Evolutionary conservation across 2,797 vertebrate genomes (phyloP).

Genomic region (Momotus momota): DNA sequence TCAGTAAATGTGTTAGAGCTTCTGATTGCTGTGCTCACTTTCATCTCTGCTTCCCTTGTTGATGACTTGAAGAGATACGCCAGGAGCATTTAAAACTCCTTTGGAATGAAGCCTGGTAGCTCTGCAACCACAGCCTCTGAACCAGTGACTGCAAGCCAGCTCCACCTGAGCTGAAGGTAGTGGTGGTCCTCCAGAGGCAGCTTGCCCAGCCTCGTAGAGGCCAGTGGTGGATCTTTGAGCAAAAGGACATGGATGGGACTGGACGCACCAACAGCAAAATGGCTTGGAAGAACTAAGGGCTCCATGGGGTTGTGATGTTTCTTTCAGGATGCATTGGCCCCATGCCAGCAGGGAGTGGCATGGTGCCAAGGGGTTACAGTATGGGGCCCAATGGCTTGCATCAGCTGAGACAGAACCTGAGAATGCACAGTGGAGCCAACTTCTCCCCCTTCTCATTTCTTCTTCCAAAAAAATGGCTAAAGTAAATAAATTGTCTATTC

Average conservation of each 20-base stretch:
- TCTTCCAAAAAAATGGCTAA: slow-evolving; percentile 48
- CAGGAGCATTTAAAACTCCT: not conserved
- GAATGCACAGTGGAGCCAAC: slow-evolving; percentile 26
- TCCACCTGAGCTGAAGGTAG: not conserved
- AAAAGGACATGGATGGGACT: not conserved
- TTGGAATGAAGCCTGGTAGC: not conserved
- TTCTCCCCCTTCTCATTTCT: not conserved
- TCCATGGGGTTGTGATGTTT: not conserved
- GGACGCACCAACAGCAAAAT: not conserved
- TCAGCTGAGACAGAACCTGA: slow-evolving; percentile 13
- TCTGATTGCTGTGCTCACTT: not conserved
- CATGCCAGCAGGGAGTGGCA: not conserved
- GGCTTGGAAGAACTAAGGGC: not conserved
- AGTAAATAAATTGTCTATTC: slow-evolving; percentile 68
- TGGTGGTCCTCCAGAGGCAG: not conserved
- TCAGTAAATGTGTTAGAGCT: not conserved
- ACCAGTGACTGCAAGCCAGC: not conserved
- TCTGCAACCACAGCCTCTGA: not conserved
- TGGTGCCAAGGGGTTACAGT: not conserved
- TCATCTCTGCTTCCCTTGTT: not conserved
- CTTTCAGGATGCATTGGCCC: not conserved
- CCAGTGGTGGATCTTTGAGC: not conserved
- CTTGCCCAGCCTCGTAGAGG: rapidly evolving
- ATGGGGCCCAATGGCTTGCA: rapidly evolving
- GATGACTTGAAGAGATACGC: not conserved